phyloP scores from a whole-genome alignment of 2,113 vertebrate genomes.

The Raphicerus campestris region DNA sequence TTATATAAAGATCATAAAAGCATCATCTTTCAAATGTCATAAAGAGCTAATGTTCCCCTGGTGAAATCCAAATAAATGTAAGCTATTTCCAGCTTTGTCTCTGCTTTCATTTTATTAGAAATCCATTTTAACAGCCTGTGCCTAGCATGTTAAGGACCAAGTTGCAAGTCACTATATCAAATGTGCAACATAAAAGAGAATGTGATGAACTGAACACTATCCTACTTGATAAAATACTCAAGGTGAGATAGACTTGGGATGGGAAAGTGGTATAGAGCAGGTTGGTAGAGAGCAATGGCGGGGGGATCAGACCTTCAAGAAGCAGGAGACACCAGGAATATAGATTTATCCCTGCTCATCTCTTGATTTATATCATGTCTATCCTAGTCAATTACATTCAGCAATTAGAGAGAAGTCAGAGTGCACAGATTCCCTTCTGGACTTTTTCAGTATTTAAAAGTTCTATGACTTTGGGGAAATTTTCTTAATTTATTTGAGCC shows the following conservation, averaged over 20 bases:
- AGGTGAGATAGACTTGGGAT: background rate
- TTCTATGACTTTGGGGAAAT: background rate
- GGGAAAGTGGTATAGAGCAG: background rate
- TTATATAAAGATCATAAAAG: conserved; percentile 66
- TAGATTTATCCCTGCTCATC: background rate
- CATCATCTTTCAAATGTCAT: conserved; percentile 54
- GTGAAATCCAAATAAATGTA: conserved; percentile 65
- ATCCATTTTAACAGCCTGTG: conserved; percentile 40
- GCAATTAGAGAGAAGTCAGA: background rate
- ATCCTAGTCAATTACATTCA: background rate
- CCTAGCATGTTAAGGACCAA: conserved; percentile 30
- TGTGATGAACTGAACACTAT: background rate
- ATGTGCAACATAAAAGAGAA: conserved; percentile 45
- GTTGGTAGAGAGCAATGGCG: background rate
- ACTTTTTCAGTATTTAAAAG: background rate
- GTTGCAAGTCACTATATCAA: conserved; percentile 33
- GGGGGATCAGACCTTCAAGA: background rate
- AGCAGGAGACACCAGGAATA: background rate
- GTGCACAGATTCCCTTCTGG: background rate
- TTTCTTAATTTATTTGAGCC: background rate
- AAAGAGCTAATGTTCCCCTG: conserved; percentile 52
- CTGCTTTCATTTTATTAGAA: conserved; percentile 68
- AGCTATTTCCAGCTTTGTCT: conserved; percentile 67
- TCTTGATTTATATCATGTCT: background rate
- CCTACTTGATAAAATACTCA: conserved; percentile 23